A percentile compares a stretch with the other conserved stretches of the same genome.
Evolutionary conservation across 2,888 invertebrate genomes (phyloP).

Genomic region (Andrena hattorfiana): DNA sequence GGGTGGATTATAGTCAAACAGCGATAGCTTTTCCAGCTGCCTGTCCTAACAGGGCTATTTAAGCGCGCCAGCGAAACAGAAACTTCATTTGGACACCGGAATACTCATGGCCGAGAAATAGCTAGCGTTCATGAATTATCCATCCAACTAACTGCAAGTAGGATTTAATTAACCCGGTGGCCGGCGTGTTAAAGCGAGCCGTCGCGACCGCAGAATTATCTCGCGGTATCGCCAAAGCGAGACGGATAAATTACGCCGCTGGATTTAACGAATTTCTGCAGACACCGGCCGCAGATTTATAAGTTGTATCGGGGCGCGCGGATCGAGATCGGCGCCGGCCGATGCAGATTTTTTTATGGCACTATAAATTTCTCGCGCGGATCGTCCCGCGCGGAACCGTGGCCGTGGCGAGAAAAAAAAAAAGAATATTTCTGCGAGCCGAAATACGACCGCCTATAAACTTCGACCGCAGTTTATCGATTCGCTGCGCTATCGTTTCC

Average conservation of each 20-base stretch:
- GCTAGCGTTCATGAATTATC: conserved; percentile 1
- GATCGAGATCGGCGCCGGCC: conserved; percentile 30
- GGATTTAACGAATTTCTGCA: conserved; percentile 50
- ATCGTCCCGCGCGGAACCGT: conserved; percentile 30
- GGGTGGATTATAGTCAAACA: background rate
- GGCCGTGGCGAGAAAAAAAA: background rate
- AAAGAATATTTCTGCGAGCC: conserved; percentile 57
- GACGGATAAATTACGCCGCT: conserved; percentile 8
- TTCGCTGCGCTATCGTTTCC: conserved; percentile 27
- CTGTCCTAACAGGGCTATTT: background rate
- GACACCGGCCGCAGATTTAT: conserved; percentile 50
- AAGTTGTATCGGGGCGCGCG: conserved; percentile 36
- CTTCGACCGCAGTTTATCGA: conserved; percentile 55
- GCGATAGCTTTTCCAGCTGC: background rate
- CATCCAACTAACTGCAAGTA: conserved; percentile 2
- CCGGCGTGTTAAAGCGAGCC: background rate
- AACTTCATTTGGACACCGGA: background rate
- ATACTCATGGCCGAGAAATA: background rate
- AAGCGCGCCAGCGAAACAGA: background rate
- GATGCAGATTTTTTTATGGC: conserved; percentile 55
- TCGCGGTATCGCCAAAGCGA: conserved; percentile 12
- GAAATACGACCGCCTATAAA: conserved; percentile 63
- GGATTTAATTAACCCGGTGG: conserved; percentile 32
- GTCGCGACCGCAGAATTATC: conserved; percentile 16
- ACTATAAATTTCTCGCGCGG: conserved; percentile 50